Evolutionary conservation across 2,888 invertebrate genomes (phyloP).

Genomic region (Cosmopolites sordidus): DNA sequence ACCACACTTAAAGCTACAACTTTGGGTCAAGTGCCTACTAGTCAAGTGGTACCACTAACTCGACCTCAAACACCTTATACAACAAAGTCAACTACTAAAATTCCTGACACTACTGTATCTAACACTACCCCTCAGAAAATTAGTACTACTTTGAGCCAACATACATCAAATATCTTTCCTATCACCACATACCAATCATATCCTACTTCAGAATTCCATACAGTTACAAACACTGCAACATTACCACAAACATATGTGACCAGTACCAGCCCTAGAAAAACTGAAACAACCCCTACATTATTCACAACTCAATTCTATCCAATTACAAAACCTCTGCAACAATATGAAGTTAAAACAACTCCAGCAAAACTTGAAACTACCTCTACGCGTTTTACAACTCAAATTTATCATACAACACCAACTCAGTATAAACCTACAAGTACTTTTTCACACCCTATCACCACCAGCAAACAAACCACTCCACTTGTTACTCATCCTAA

Average conservation of each 20-base stretch:
- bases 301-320: neutral
- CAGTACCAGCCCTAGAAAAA: neutral
- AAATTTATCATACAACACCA: neutral
- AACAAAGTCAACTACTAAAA: conserved; percentile 25
- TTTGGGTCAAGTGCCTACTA: conserved; percentile 26
- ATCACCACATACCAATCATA: conserved; percentile 5
- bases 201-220: conserved; percentile 2
- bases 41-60: conserved; percentile 28
- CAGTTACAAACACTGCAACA: conserved; percentile 3
- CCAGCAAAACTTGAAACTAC: neutral
- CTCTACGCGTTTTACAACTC: neutral
- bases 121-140: neutral
- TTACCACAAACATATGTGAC: conserved; percentile 4
- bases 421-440: neutral
- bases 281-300: neutral
- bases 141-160: neutral
- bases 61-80: conserved; percentile 20
- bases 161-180: neutral
- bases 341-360: neutral
- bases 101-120: conserved; percentile 13
- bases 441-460: neutral
- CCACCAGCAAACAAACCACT: conserved; percentile 5
- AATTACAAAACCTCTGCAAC: neutral
- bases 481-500: neutral
- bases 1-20: conserved; percentile 25